These are phyloP conservation scores for Acanthornis magna DNA, from an alignment of 2,797 vertebrate species.

Conservation along the genomic window DNA sequence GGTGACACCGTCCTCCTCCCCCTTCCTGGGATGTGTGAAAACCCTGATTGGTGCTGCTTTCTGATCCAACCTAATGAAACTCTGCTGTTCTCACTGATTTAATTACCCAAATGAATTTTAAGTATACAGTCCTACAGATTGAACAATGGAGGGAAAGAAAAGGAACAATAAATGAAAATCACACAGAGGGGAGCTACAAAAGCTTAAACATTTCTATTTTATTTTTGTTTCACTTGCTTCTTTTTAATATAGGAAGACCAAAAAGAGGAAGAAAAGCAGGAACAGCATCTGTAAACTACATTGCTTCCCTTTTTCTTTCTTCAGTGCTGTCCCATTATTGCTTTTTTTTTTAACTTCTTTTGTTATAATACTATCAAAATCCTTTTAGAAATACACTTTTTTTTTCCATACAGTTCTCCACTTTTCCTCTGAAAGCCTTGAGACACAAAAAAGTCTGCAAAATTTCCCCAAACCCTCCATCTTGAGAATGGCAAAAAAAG, in stretches of 20 bases:
- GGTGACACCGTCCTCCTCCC: not conserved
- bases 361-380: conserved; percentile 29
- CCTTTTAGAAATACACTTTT: conserved; percentile 12
- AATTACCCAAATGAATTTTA: not conserved
- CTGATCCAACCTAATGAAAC: not conserved
- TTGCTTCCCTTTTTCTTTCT: conserved; percentile 63
- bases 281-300: conserved; percentile 70
- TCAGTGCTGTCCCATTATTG: conserved; percentile 32
- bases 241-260: conserved; percentile 69
- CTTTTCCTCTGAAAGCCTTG: not conserved
- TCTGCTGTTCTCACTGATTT: not conserved
- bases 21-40: not conserved
- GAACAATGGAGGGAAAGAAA: not conserved
- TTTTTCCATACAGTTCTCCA: not conserved
- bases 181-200: not conserved
- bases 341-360: conserved; percentile 43
- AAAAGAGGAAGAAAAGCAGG: conserved; percentile 64
- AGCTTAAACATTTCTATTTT: conserved; percentile 50
- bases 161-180: not conserved
- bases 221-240: conserved; percentile 61
- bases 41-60: not conserved
- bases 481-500: not conserved
- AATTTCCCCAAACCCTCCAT: not conserved
- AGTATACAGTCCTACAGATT: not conserved
- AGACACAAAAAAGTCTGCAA: not conserved